Conservation (phyloP, 2,113 vertebrate species). For the Todiramphus saurophagus region DNA sequence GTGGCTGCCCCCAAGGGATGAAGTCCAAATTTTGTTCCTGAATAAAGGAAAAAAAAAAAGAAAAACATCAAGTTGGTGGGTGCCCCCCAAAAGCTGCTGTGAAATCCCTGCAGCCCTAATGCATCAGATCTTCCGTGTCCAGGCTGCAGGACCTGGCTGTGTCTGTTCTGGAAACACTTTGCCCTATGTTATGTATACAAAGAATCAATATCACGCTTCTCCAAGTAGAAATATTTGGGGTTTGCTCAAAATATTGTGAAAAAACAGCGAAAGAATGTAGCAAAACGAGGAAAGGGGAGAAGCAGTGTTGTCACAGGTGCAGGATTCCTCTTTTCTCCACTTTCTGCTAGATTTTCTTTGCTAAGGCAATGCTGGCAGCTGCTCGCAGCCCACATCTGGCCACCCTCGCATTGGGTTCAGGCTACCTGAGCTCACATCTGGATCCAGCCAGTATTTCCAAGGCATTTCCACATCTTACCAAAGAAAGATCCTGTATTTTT, state of each 20-base stretch:
- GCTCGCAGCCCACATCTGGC: background rate
- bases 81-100: background rate
- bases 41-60: background rate
- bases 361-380: background rate
- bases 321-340: background rate
- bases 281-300: background rate
- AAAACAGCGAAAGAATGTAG: background rate
- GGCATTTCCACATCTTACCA: background rate
- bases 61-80: background rate
- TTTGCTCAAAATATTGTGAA: background rate
- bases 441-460: background rate
- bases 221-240: background rate
- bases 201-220: background rate
- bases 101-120: background rate
- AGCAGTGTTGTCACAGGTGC: accelerated
- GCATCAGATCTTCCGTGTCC: background rate
- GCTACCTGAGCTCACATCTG: background rate
- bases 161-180: background rate
- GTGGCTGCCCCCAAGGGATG: background rate
- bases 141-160: background rate
- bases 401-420: accelerated
- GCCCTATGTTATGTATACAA: too few relatives aligned
- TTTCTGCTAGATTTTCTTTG: background rate
- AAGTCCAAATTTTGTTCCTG: background rate
- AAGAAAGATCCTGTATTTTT: background rate